phyloP scores from a whole-genome alignment of 2,113 vertebrate genomes.

The Chunga burmeisteri region DNA sequence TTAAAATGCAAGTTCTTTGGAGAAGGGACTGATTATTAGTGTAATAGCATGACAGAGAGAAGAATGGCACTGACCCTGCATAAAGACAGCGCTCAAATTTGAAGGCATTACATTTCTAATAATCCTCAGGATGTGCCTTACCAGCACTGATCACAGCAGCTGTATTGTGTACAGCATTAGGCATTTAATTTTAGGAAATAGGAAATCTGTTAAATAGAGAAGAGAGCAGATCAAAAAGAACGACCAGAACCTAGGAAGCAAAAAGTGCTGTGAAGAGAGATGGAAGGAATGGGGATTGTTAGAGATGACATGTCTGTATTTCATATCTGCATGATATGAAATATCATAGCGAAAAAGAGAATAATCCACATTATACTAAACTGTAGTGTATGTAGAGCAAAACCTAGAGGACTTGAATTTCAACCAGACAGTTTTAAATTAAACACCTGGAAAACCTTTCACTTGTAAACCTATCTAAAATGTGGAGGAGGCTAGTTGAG shows the following conservation, averaged over 20 bases:
- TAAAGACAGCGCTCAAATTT: neutral
- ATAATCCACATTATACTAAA: neutral
- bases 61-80: neutral
- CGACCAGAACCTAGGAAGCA: neutral
- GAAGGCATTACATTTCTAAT: neutral
- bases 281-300: neutral
- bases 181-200: slow-evolving; percentile 14
- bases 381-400: neutral
- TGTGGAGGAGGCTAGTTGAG: neutral
- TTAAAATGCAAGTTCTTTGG: neutral
- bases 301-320: neutral
- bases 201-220: neutral
- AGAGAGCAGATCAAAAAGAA: neutral
- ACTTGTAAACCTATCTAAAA: neutral
- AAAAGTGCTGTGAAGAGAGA: neutral
- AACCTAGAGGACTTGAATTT: neutral
- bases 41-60: neutral
- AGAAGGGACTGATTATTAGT: neutral
- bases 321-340: neutral
- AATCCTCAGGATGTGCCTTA: neutral
- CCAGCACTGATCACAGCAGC: neutral
- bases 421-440: neutral
- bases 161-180: neutral
- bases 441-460: neutral
- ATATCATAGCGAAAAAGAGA: neutral